phyloP scores from a whole-genome alignment of 2,113 vertebrate species.

The Vombatus ursinus region DNA sequence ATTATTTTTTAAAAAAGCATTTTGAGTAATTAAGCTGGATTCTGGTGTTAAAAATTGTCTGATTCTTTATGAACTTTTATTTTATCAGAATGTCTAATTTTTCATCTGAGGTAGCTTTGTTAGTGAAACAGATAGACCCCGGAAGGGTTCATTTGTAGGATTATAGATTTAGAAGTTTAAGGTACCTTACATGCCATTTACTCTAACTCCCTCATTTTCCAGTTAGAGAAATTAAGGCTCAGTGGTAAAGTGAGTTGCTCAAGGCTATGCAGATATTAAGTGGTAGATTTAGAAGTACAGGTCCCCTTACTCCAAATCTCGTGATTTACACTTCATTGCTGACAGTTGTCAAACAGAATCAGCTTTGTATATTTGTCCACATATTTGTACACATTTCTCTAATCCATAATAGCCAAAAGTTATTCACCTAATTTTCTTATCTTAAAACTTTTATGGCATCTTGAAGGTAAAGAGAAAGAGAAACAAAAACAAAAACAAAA shows the following conservation, averaged over 20 bases:
- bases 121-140: too few species aligned
- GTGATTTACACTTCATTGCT: not conserved
- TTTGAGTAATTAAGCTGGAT: too few species aligned
- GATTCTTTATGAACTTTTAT: too few species aligned
- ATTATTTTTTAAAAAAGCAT: too few species aligned
- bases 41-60: too few species aligned
- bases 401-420: not conserved
- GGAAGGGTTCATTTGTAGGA: not conserved
- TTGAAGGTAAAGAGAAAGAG: not conserved
- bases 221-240: not conserved
- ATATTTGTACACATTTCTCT: not conserved
- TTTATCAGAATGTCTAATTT: too few species aligned
- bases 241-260: not conserved
- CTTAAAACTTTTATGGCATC: constrained; percentile 3
- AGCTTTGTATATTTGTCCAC: not conserved
- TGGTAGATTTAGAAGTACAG: not conserved
- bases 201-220: not conserved
- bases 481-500: too few species aligned
- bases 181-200: not conserved
- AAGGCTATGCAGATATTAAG: not conserved
- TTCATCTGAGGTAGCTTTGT: too few species aligned
- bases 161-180: not conserved
- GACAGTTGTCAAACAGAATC: not conserved
- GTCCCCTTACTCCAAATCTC: not conserved
- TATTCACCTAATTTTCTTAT: not conserved